Evolutionary conservation across 2,888 invertebrate genomes (phyloP), one percentile per base, ranked within the genome.

Genomic region (Elgonia sp.): DNA sequence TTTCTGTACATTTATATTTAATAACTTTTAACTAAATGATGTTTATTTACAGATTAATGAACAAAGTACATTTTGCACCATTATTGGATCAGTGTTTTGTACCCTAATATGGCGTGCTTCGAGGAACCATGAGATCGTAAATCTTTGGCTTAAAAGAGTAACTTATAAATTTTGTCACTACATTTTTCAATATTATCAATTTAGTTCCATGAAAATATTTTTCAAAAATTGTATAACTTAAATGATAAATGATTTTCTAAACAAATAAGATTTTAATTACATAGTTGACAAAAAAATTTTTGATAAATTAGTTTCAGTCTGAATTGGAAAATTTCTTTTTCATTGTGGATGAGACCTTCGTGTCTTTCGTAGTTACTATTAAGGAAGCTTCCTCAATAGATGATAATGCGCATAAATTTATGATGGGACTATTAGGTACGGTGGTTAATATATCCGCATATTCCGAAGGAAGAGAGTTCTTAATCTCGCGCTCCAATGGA

Each of bases 51-150:
- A 93, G 91, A 89, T 94, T 50, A 91, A 91, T 53, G 90, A 91
- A 67, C 94, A 95, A 86, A 94, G 93, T 65, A 92, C 93, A 57
- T 95, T 94, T 90, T 94, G 94, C 89, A 93, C 95, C 53, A 93
- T 93, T 55, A 90, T 95, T 16, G 95, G 95, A 2, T 93, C 94
- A 37, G 93, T 94, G 20, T 91, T 94, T 89, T 94, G 95, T 14
- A 93, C 92, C 77, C 91, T 95, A n/a, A 90, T 94, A 12, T 95
- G 95, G 95, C 93, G 93, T 83, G 93, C 94, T 5, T 94, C 95
- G 0, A 89, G 92, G 42, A 91, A 92, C 39, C 93, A 94, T 0
- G 89, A 93, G 57, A 93, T 94, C 21, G 91, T 94, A 46, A 93
- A 94, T 42, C 87, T 90, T 29, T 93, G 94, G 92, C 89, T 95